phyloP scores from a whole-genome alignment of 1,140 invertebrate species.

The Drosophila lowei region DNA sequence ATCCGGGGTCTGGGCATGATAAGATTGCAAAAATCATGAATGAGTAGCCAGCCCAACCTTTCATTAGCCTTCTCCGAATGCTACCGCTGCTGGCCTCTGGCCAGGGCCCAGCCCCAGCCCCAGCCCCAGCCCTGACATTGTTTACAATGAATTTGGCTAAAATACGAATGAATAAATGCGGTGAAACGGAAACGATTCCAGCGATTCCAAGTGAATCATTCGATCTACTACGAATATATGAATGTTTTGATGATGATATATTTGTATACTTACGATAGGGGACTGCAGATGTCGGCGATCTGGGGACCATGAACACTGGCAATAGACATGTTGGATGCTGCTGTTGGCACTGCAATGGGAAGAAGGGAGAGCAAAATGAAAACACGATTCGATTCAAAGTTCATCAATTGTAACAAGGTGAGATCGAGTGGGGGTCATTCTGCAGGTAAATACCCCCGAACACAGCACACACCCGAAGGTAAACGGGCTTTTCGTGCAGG shows the following conservation, averaged over 20 bases:
- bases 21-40: conserved; percentile 74
- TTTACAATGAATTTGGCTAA: conserved; percentile 57
- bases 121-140: conserved; percentile 61
- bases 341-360: conserved; percentile 68
- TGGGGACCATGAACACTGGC: conserved; percentile 82
- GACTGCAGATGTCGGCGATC: conserved; percentile 81
- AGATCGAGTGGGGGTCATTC: conserved; percentile 31
- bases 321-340: conserved; percentile 80
- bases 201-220: conserved; percentile 8
- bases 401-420: conserved; percentile 40
- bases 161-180: conserved; percentile 15
- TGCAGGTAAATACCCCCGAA: conserved; percentile 53
- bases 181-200: conserved; percentile 58
- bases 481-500: conserved; percentile 70
- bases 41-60: conserved; percentile 31
- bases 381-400: conserved; percentile 38
- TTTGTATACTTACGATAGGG: conserved; percentile 75
- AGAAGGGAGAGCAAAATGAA: conserved; percentile 16
- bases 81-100: too few relatives aligned
- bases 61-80: neutral
- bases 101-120: neutral
- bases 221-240: conserved; percentile 60
- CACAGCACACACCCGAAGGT: conserved; percentile 52
- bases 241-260: conserved; percentile 53
- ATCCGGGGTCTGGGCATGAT: conserved; percentile 27